Conservation (phyloP, 1,140 invertebrate species). For the Wiebesia pumilae region DNA sequence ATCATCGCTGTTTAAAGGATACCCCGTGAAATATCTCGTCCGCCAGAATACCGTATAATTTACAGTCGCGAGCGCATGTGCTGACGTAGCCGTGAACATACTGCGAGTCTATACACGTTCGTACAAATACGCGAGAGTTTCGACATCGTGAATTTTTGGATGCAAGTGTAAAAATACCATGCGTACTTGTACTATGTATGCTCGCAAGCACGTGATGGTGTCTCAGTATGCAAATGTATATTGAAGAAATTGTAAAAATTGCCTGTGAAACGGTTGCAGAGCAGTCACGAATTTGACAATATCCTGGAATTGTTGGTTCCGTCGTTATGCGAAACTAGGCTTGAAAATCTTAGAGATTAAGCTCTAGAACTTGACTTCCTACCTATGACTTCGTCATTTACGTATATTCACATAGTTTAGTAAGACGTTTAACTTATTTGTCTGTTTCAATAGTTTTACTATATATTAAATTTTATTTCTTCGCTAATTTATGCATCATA, state of each 20-base stretch:
- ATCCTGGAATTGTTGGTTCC: background rate
- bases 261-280: background rate
- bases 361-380: background rate
- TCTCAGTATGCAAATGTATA: too few relatives aligned
- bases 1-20: slow-evolving; percentile 36
- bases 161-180: too few relatives aligned
- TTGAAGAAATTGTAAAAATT: background rate
- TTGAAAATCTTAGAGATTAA: background rate
- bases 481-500: slow-evolving; percentile 11
- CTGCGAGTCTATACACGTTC: background rate
- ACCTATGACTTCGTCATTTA: background rate
- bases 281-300: background rate
- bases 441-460: background rate
- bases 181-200: too few relatives aligned
- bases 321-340: background rate
- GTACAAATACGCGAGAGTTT: too few relatives aligned
- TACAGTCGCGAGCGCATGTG: slow-evolving; percentile 13
- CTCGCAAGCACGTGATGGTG: too few relatives aligned
- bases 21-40: slow-evolving; percentile 50
- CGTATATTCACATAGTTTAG: background rate
- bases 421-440: background rate
- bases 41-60: slow-evolving; percentile 30
- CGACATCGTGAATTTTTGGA: too few relatives aligned
- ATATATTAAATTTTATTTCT: slow-evolving; percentile 15
- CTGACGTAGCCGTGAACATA: background rate